Conservation (phyloP, 2,797 vertebrate genomes). For the Molossus alvarezi region DNA sequence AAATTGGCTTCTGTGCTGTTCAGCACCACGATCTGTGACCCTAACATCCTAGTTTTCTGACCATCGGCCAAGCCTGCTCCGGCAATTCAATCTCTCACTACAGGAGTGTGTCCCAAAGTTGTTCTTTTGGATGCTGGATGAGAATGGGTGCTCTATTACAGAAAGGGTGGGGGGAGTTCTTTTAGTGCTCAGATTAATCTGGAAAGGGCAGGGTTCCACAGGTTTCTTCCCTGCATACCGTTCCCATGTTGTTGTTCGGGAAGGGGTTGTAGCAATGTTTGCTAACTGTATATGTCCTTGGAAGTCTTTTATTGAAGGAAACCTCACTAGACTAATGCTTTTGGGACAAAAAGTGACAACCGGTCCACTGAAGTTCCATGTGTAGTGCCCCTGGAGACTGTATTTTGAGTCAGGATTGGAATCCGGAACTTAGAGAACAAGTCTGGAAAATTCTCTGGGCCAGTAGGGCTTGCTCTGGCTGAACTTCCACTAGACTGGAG, state of each 20-base stretch:
- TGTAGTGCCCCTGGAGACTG: not conserved
- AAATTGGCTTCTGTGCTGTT: not conserved
- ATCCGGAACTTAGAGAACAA: slow-evolving; percentile 27
- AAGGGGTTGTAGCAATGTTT: not conserved
- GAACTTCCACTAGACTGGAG: not conserved
- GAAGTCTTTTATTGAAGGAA: slow-evolving; percentile 6
- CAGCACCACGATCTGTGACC: not conserved
- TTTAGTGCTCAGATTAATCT: not conserved
- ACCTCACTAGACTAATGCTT: not conserved
- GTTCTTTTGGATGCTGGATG: not conserved
- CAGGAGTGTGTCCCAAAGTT: not conserved
- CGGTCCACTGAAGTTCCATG: not conserved
- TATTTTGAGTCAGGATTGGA: slow-evolving; percentile 7
- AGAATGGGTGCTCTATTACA: not conserved
- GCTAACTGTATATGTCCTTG: not conserved
- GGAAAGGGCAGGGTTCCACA: not conserved
- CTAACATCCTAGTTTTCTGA: not conserved
- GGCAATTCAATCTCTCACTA: not conserved
- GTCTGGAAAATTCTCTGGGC: slow-evolving; percentile 54
- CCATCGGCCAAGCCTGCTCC: not conserved
- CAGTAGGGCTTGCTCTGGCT: not conserved
- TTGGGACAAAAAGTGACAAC: slow-evolving; percentile 8
- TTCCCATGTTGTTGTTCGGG: not conserved
- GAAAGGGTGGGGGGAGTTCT: not conserved
- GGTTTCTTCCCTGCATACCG: not conserved